Evolutionary conservation across 2,113 vertebrate species (phyloP).

Genomic region (Malaclemys terrapin): DNA sequence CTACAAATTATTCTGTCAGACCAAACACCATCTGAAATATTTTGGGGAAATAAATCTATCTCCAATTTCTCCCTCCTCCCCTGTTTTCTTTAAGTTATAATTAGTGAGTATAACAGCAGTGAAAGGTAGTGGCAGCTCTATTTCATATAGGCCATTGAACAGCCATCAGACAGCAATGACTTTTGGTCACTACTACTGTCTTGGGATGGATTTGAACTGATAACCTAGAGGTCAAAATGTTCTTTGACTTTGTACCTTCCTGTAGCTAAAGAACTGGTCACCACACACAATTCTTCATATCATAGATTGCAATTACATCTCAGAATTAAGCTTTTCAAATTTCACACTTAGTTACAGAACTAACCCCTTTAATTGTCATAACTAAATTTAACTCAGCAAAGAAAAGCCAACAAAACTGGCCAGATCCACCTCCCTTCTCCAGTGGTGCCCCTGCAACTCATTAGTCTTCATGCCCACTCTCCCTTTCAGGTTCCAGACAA

Average conservation of each 20-base stretch:
- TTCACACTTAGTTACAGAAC: background rate
- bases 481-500: too few species aligned
- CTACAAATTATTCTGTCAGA: background rate
- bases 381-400: background rate
- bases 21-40: background rate
- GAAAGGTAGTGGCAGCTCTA: background rate
- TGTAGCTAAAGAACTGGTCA: background rate
- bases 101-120: rapidly evolving
- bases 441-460: background rate
- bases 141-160: background rate
- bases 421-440: background rate
- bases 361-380: background rate
- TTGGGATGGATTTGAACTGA: background rate
- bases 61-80: background rate
- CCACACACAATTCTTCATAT: background rate
- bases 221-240: background rate
- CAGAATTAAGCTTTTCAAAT: background rate
- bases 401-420: background rate
- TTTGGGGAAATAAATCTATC: background rate
- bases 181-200: background rate
- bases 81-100: background rate
- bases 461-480: background rate
- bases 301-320: background rate
- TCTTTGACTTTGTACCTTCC: background rate
- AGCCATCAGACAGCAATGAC: background rate